Evolutionary conservation across 2,888 invertebrate species (phyloP).

Genomic region (Eumerus sabulonum): DNA sequence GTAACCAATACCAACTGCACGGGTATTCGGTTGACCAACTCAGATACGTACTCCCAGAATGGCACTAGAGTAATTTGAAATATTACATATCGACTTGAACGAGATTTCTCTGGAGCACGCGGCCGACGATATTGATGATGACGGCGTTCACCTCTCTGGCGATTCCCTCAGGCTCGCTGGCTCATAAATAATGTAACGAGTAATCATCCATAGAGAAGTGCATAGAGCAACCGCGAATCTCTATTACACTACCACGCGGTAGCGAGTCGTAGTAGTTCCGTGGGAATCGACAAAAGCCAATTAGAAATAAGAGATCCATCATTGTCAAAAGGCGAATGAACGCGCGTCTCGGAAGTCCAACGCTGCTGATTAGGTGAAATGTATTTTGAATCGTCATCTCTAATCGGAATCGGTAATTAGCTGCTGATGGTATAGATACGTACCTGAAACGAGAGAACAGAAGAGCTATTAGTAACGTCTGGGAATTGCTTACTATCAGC

Average conservation of each 20-base stretch:
- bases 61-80: conserved; percentile 48
- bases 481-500: conserved; percentile 11
- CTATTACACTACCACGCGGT: not conserved
- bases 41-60: too few relatives aligned
- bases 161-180: conserved; percentile 23
- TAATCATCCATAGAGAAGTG: conserved; percentile 28
- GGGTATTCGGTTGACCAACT: conserved; percentile 31
- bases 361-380: conserved; percentile 45
- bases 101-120: conserved; percentile 25
- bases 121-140: not conserved
- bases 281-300: conserved; percentile 48
- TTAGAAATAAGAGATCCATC: conserved; percentile 47
- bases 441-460: conserved; percentile 49
- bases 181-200: conserved; percentile 45
- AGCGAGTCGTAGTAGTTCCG: conserved; percentile 13
- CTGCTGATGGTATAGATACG: conserved; percentile 20
- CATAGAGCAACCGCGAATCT: too few relatives aligned
- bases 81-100: conserved; percentile 39
- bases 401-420: conserved; percentile 62
- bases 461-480: too few relatives aligned
- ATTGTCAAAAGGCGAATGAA: conserved; percentile 47
- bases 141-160: conserved; percentile 1
- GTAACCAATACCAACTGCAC: conserved; percentile 13
- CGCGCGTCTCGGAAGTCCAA: conserved; percentile 42
- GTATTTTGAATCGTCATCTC: conserved; percentile 30